These are phyloP conservation scores for Knipowitschia caucasica DNA, from an alignment of 2,797 vertebrate genomes.

Conservation along the genomic window DNA sequence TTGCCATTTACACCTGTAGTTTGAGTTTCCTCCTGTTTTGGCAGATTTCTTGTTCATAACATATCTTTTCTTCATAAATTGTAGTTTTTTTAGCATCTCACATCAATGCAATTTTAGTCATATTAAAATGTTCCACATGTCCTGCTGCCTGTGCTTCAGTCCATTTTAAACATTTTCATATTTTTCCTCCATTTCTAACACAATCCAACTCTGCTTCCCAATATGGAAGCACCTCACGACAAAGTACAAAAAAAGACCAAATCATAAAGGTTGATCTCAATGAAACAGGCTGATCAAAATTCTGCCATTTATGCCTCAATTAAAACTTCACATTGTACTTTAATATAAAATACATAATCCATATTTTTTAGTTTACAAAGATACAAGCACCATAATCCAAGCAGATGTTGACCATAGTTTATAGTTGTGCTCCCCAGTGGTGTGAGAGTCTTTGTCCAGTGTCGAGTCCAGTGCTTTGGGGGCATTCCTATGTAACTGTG, in stretches of 20 bases:
- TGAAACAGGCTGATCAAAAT: slow-evolving; percentile 14
- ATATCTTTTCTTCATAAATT: too few relatives aligned
- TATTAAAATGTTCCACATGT: too few relatives aligned
- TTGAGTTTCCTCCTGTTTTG: too few relatives aligned
- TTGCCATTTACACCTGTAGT: too few relatives aligned
- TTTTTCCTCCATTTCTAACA: not conserved
- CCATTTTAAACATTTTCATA: not conserved
- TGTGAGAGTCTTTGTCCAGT: not conserved
- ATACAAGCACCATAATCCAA: slow-evolving; percentile 1
- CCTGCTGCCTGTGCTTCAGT: slow-evolving; percentile 44
- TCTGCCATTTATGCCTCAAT: slow-evolving; percentile 16
- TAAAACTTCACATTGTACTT: slow-evolving; percentile 49
- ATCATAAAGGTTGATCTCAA: slow-evolving; percentile 26
- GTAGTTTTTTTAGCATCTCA: too few relatives aligned
- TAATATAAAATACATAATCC: slow-evolving; percentile 58
- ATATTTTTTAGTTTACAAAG: slow-evolving; percentile 36
- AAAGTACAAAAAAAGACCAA: not conserved
- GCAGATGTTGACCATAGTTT: not conserved
- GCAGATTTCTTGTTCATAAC: too few relatives aligned
- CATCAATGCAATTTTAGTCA: too few relatives aligned
- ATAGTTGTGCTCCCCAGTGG: slow-evolving; percentile 10
- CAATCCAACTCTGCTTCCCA: not conserved
- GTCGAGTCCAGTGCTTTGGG: not conserved
- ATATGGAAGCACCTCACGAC: slow-evolving; percentile 4
- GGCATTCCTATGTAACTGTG: slow-evolving; percentile 72